Conservation (phyloP, 2,113 vertebrate species). For the Onychorhynchus coronatus region DNA sequence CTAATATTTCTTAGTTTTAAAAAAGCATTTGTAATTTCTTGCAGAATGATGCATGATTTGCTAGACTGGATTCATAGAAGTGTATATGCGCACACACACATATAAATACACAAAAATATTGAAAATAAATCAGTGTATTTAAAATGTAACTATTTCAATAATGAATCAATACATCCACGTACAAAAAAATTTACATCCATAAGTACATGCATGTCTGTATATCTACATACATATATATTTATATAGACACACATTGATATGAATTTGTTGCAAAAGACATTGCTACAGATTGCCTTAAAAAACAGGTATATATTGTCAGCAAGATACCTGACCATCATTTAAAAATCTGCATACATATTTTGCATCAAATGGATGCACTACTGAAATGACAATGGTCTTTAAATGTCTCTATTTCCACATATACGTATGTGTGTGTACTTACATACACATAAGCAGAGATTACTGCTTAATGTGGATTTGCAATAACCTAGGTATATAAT, state of each 20-base stretch:
- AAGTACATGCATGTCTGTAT: not conserved
- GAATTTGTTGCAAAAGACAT: not conserved
- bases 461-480: not conserved
- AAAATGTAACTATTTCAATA: not conserved
- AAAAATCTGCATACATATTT: not conserved
- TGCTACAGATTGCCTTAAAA: not conserved
- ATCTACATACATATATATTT: not conserved
- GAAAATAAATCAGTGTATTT: not conserved
- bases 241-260: not conserved
- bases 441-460: not conserved
- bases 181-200: not conserved
- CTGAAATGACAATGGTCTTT: not conserved
- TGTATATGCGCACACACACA: not conserved
- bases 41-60: not conserved
- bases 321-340: not conserved
- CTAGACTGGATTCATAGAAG: not conserved
- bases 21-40: not conserved
- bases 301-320: not conserved
- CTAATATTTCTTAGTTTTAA: not conserved
- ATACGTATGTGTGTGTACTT: fast-evolving
- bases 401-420: not conserved
- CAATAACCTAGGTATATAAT: not conserved
- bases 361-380: not conserved
- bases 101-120: not conserved
- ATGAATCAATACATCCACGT: not conserved